phyloP scores from a whole-genome alignment of 2,888 invertebrate genomes.

The Neria commutata region DNA sequence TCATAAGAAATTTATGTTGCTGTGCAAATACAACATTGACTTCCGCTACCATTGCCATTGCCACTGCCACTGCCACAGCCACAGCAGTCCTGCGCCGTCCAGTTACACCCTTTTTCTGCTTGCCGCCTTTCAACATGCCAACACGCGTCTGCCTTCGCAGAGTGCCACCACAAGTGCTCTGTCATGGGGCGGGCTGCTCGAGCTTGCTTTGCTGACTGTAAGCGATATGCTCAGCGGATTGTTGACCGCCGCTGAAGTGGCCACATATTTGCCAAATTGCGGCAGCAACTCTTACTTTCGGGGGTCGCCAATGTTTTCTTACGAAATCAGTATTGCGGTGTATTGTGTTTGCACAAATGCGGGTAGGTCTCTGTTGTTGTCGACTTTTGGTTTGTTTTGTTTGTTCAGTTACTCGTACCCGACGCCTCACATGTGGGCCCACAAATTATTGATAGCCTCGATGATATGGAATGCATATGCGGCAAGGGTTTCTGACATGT shows the following conservation, averaged over 20 bases:
- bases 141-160: neutral
- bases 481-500: no score
- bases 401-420: no score
- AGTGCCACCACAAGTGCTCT: neutral
- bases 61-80: neutral
- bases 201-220: neutral
- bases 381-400: neutral
- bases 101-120: no score
- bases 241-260: constrained; percentile 1
- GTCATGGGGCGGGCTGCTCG: neutral
- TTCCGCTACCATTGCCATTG: constrained; percentile 9
- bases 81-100: neutral
- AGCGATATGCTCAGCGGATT: no score
- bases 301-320: no score
- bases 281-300: no score
- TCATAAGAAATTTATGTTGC: constrained; percentile 59
- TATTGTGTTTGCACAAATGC: neutral
- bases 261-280: neutral
- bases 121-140: neutral
- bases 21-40: constrained; percentile 56
- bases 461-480: no score
- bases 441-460: no score
- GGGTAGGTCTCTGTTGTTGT: neutral
- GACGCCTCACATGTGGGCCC: no score
- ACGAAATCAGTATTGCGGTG: no score